Evolutionary conservation across 2,888 invertebrate genomes (phyloP), one percentile per base, ranked within the genome.

Genomic region (Drosophila colorata): DNA sequence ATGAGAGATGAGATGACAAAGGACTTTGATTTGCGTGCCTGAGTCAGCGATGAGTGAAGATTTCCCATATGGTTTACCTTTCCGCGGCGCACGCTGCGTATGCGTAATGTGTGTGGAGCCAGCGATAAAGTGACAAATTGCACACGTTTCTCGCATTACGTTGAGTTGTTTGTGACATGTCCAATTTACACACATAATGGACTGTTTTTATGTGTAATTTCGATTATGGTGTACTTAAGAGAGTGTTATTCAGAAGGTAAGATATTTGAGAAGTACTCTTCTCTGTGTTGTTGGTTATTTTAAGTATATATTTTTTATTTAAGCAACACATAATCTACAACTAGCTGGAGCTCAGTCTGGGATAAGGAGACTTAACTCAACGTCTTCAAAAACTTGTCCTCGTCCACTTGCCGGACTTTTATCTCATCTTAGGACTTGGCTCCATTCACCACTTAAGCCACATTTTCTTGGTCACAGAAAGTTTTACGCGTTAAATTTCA

Each of bases 81-180:
- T 37, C 35, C 38, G 40, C 33, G 51, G 55, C 23, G 31, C 13
- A 52, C 9, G 23, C 28, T 51, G 57, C 53, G 70, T 75, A 61
- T 70, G 43, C 53, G 41, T 51, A 47, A 64, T 60, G 37, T 35
- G 44, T 7, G 8, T 28, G 18, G 16, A 37, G 38, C n/a, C 14
- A 35, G 52, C 33, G 47, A 65, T 69, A 67, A 74, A 64, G 31
- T 74, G 46, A 59, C 38, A 53, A 74, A 74, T 66, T 60, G 63
- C 55, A 60, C 75, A 69, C 63, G 66, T 56, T 55, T 68, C 57
- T 51, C 47, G 31, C 43, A 74, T 61, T 55, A 73, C 43, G 38
- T 47, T 51, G 25, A 53, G 46, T 53, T 46, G 59, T 49, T 64
- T 72, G 60, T 58, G 63, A 41, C 55, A 68, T 44, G 40, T 9